These are phyloP conservation scores for Schizopygopsis pylzovi DNA, from an alignment of 2,797 vertebrate genomes.

Conservation along the genomic window DNA sequence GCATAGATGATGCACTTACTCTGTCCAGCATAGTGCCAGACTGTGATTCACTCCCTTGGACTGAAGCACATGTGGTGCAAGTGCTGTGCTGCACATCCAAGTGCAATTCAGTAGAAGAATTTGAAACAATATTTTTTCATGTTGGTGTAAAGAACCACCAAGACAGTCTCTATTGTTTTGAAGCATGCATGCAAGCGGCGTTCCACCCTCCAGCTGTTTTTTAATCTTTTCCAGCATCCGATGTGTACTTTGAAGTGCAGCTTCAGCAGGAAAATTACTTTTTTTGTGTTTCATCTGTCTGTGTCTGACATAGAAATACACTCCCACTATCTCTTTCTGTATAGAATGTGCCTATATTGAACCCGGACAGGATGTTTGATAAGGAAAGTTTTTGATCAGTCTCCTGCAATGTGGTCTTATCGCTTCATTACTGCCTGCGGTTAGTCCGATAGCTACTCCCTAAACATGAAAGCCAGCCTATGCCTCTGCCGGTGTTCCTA, in stretches of 20 bases:
- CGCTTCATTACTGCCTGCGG: conserved; percentile 15
- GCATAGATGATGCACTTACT: not conserved
- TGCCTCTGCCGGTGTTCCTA: conserved; percentile 31
- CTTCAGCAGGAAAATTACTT: conserved; percentile 34
- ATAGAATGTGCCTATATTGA: conserved; percentile 5
- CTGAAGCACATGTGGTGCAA: not conserved
- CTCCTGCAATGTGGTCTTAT: conserved; percentile 20
- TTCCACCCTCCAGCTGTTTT: conserved; percentile 16
- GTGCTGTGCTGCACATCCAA: not conserved
- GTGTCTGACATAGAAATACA: conserved; percentile 1
- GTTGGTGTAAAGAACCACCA: conserved; percentile 9
- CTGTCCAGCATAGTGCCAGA: not conserved
- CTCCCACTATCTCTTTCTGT: conserved; percentile 16
- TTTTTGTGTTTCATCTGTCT: conserved; percentile 12
- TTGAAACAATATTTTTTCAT: conserved; percentile 23
- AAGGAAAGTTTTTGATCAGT: conserved; percentile 28
- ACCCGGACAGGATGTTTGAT: conserved; percentile 16
- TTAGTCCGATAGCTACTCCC: conserved; percentile 33
- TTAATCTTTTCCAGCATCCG: conserved; percentile 14
- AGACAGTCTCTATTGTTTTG: conserved; percentile 13
- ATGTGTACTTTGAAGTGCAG: conserved; percentile 21
- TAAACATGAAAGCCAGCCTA: conserved; percentile 42
- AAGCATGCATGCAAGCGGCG: not conserved
- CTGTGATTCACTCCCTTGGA: not conserved
- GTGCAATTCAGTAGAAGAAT: conserved; percentile 19